Evolutionary conservation across 2,113 vertebrate species (phyloP).

Genomic region (Dromiciops gliroides): DNA sequence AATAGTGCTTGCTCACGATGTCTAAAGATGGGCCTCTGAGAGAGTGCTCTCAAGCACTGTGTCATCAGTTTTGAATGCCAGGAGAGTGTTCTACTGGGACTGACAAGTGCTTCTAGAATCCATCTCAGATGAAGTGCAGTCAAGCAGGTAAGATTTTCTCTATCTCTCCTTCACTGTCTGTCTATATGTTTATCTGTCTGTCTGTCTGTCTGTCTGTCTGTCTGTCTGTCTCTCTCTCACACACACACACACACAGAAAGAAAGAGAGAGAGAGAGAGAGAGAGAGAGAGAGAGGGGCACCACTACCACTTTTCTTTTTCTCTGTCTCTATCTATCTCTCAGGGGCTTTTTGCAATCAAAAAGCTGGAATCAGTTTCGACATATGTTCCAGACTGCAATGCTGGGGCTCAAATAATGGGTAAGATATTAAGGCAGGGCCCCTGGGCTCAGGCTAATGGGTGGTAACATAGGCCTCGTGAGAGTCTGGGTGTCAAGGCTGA

Average conservation of each 20-base stretch:
- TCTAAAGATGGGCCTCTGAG: not conserved
- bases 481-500: not conserved
- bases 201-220: not conserved
- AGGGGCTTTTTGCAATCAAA: not conserved
- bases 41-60: not conserved
- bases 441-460: not conserved
- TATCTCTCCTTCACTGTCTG: not conserved
- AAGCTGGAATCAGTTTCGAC: not conserved
- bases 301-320: not conserved
- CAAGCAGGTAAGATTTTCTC: not conserved
- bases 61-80: not conserved
- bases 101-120: not conserved
- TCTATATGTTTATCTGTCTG: not conserved
- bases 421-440: not conserved
- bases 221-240: not conserved
- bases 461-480: not conserved
- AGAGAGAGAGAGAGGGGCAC: too few relatives aligned
- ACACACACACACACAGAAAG: too few relatives aligned
- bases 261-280: too few relatives aligned
- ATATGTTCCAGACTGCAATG: not conserved
- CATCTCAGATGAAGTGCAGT: not conserved
- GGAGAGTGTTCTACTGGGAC: not conserved
- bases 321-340: not conserved
- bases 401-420: not conserved
- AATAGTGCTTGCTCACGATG: not conserved